Evolutionary conservation across 35 echinoderm and acorn worm genomes (phyloP).

Genomic region (Holothuria glaberrima): DNA sequence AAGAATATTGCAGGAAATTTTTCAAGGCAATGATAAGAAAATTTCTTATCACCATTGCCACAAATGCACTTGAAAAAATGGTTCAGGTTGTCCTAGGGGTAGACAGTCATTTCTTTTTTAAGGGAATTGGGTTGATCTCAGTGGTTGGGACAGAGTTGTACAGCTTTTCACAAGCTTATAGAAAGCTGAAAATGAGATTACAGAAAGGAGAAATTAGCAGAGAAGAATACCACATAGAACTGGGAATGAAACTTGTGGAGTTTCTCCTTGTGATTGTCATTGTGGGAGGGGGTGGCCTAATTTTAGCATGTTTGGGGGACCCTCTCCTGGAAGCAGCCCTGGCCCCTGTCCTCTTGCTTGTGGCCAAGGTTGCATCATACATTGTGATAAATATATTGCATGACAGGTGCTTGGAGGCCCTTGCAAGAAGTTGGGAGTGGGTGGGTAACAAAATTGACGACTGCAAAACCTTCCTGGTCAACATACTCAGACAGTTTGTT

Average conservation of each 20-base stretch:
- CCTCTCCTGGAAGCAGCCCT: not conserved
- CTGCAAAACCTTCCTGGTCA: no score
- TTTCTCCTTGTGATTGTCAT: not conserved
- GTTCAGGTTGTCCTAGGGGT: not conserved
- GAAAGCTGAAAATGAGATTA: not conserved
- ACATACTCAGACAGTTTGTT: no score
- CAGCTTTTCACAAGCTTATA: not conserved
- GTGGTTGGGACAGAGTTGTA: not conserved
- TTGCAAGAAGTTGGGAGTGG: no score
- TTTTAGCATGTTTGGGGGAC: not conserved
- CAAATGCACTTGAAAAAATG: not conserved
- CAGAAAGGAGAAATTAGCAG: not conserved
- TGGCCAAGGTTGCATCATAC: not conserved
- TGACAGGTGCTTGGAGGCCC: no score
- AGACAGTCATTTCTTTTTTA: not conserved
- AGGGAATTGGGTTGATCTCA: not conserved
- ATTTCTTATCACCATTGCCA: not conserved
- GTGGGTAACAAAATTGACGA: no score
- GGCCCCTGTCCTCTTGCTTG: not conserved
- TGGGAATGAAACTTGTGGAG: not conserved
- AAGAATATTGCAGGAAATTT: no score
- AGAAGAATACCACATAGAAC: not conserved
- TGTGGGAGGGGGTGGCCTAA: not conserved
- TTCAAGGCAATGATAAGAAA: no score
- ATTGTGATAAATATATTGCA: not conserved